Evolutionary conservation across 1,140 invertebrate species (phyloP).

Genomic region (Ips typographus): DNA sequence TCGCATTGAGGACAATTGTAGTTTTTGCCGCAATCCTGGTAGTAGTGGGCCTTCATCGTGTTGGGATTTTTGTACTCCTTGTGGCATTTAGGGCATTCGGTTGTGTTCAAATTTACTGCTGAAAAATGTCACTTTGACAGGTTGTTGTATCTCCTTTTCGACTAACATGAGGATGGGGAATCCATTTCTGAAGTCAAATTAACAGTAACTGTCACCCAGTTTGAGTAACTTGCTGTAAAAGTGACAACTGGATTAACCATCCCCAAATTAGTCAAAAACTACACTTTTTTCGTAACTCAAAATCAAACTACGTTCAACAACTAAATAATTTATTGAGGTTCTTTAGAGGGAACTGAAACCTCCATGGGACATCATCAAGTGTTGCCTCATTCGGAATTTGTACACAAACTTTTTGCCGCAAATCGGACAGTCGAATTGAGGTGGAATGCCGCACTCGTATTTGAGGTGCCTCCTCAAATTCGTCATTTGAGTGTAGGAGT

Average conservation of each 20-base stretch:
- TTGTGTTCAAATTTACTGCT: no score
- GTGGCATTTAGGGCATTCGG: conserved; percentile 7
- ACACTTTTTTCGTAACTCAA: no score
- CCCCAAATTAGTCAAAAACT: no score
- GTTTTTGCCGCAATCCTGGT: conserved; percentile 21
- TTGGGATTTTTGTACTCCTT: conserved; percentile 29
- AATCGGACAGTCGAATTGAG: conserved; percentile 62
- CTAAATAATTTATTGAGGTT: no score
- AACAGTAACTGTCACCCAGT: no score
- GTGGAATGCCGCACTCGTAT: conserved; percentile 70
- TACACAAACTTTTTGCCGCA: conserved; percentile 38
- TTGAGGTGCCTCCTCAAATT: conserved; percentile 58
- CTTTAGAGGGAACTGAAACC: not conserved
- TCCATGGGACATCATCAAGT: conserved; percentile 28
- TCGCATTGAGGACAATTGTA: conserved; percentile 5
- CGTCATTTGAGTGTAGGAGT: conserved; percentile 26
- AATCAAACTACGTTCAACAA: no score
- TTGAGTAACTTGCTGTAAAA: no score
- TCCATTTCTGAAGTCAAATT: no score
- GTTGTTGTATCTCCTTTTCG: no score
- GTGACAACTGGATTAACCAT: no score
- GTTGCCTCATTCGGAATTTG: conserved; percentile 36
- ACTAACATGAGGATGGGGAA: no score
- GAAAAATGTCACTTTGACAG: no score
- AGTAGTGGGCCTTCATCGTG: conserved; percentile 6